A percentile compares a stretch with the other conserved stretches of the same genome.
Conservation (phyloP, 1,140 invertebrate species). For the Subanguina moxae region DNA sequence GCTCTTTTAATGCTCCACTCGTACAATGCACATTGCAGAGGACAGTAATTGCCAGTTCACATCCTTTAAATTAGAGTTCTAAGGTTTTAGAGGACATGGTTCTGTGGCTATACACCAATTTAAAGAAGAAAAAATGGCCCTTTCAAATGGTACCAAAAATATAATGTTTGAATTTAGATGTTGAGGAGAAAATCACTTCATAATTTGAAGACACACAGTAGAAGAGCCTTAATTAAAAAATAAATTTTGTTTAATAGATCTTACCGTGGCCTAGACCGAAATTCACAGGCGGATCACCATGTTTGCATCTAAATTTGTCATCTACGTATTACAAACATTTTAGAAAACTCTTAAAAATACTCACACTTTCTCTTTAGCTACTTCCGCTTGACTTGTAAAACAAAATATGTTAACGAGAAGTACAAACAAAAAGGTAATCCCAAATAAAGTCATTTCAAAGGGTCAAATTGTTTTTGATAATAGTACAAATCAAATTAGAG, state of each 20-base stretch:
- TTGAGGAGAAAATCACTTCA: not conserved
- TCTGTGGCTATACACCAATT: not conserved
- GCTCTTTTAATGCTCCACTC: conserved; percentile 9
- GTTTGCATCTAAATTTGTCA: conserved; percentile 13
- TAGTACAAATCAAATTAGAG: no score
- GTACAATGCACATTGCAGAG: conserved; percentile 27
- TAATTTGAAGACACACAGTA: not conserved
- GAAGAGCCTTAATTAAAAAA: not conserved
- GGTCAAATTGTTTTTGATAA: no score
- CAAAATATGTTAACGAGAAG: no score
- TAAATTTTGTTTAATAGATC: not conserved
- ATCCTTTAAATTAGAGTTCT: not conserved
- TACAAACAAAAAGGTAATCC: no score
- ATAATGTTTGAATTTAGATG: no score
- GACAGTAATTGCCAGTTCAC: conserved; percentile 21
- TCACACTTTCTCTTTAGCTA: no score
- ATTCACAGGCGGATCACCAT: conserved; percentile 7
- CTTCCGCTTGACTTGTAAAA: no score
- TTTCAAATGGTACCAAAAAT: no score
- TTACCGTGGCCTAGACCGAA: conserved; percentile 21
- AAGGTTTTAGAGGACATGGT: not conserved
- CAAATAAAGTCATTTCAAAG: no score
- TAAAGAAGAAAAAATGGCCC: not conserved
- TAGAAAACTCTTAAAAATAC: not conserved
- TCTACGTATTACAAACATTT: no score